Conservation (phyloP, 2,888 invertebrate genomes). For the Cartodere bifasciata region DNA sequence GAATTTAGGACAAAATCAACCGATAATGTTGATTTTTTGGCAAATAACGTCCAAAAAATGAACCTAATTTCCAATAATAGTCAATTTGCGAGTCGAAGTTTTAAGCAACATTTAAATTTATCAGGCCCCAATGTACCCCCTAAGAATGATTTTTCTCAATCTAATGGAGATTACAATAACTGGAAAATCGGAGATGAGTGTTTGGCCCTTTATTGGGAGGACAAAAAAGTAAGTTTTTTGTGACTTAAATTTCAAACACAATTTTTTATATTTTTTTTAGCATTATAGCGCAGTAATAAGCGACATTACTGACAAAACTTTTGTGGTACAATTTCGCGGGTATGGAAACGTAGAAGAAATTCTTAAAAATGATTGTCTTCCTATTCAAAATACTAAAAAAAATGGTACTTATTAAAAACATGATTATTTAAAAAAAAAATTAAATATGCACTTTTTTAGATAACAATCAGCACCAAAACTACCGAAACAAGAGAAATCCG, state of each 20-base stretch:
- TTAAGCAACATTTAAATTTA: slow-evolving; percentile 31
- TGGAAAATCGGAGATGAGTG: slow-evolving; percentile 76
- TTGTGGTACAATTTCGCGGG: slow-evolving; percentile 74
- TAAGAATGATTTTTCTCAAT: slow-evolving; percentile 9
- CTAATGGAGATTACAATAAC: slow-evolving; percentile 26
- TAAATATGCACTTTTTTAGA: no score
- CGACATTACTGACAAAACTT: slow-evolving; percentile 68
- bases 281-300: slow-evolving; percentile 76
- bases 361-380: slow-evolving; percentile 67
- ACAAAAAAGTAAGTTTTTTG: slow-evolving; percentile 54
- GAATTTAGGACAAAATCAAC: no score
- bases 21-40: no score
- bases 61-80: slow-evolving; percentile 28
- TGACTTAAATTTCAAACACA: slow-evolving; percentile 10
- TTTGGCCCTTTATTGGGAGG: slow-evolving; percentile 88
- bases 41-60: no score
- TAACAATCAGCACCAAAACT: no score
- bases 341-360: slow-evolving; percentile 89
- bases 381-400: no score
- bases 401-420: no score
- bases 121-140: slow-evolving; percentile 3
- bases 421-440: no score
- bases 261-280: slow-evolving; percentile 35
- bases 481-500: no score
- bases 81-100: slow-evolving; percentile 30